Percentiles rank a stretch among this genome's conserved stretches.
Conservation (phyloP, 2,888 invertebrate species). For the Ramazzottius varieornatus region DNA sequence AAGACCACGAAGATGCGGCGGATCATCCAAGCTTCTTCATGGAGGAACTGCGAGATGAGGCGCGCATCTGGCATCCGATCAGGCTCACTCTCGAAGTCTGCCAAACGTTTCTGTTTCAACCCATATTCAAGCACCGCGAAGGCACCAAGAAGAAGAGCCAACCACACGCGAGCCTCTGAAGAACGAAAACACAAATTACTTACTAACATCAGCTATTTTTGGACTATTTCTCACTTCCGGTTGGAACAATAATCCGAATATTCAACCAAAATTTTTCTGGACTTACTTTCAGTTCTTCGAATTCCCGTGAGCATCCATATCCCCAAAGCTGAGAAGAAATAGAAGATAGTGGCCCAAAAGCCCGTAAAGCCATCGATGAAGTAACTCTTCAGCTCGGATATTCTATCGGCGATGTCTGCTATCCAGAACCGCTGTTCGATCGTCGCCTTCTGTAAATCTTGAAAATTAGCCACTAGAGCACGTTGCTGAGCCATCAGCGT, state of each 20-base stretch:
- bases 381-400: background rate
- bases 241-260: too few species aligned
- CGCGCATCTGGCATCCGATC: background rate
- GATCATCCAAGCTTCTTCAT: background rate
- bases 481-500: background rate
- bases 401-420: background rate
- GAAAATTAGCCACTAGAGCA: background rate
- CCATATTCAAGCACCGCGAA: background rate
- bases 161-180: background rate
- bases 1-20: background rate
- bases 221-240: too few species aligned
- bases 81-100: background rate
- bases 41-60: background rate
- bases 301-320: too few species aligned
- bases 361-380: background rate
- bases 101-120: background rate
- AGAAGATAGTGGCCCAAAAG: background rate
- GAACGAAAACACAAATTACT: background rate
- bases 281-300: too few species aligned
- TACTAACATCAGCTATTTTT: too few species aligned
- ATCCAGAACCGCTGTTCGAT: background rate
- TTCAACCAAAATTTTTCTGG: too few species aligned
- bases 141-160: background rate
- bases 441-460: background rate
- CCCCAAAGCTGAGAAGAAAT: too few species aligned